Percentiles rank a stretch among this genome's conserved stretches.
phyloP scores from a whole-genome alignment of 2,113 vertebrate species.

The Oxyura jamaicensis region DNA sequence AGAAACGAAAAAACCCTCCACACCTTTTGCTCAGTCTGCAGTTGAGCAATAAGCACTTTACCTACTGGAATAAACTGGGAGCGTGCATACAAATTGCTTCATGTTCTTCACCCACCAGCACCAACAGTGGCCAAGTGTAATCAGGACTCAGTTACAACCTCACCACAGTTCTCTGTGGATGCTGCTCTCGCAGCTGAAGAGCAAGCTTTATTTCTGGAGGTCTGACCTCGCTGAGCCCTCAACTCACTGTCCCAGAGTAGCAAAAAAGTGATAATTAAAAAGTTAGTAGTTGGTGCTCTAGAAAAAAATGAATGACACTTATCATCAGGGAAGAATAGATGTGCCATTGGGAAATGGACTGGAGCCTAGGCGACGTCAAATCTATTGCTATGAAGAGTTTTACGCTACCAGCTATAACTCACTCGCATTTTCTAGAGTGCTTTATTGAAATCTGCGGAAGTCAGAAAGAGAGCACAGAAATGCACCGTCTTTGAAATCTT shows the following conservation, averaged over 20 bases:
- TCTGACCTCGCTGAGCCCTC: background rate
- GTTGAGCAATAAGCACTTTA: background rate
- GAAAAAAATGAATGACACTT: slow-evolving; percentile 6
- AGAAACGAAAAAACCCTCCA: background rate
- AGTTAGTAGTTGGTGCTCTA: slow-evolving; percentile 15
- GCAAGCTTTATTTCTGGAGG: background rate
- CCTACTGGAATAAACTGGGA: background rate
- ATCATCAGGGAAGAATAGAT: slow-evolving; percentile 12
- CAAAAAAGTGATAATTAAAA: background rate
- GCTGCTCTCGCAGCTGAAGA: background rate
- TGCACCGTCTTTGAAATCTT: background rate
- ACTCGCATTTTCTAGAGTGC: slow-evolving; percentile 20
- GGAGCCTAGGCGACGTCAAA: slow-evolving; percentile 42
- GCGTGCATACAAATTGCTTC: background rate
- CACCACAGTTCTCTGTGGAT: background rate
- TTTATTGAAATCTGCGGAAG: slow-evolving; percentile 30
- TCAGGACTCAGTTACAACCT: background rate
- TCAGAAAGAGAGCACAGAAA: background rate
- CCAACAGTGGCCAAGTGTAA: background rate
- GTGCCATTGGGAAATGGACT: slow-evolving; percentile 22
- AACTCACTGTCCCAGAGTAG: background rate
- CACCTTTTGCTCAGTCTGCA: background rate
- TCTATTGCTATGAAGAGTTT: slow-evolving; percentile 7
- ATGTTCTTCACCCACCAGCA: background rate
- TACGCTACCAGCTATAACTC: slow-evolving; percentile 34